A percentile compares a stretch with the other conserved stretches of the same genome.
Conservation (phyloP, 2,888 invertebrate species). For the Allygus modestus region DNA sequence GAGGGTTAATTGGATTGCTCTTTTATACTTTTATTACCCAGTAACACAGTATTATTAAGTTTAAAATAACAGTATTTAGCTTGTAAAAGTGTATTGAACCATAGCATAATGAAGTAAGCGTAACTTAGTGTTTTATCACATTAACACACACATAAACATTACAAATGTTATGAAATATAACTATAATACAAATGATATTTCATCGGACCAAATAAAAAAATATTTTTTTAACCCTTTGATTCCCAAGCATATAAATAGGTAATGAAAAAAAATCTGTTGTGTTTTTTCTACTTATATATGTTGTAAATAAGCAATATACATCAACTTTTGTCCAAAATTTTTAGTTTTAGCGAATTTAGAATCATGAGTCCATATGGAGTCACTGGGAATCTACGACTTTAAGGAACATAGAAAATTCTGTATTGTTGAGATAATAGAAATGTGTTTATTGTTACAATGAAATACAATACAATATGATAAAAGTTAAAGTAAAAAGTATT, state of each 20-base stretch:
- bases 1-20: too few species aligned
- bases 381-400: background rate
- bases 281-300: background rate
- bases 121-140: too few species aligned
- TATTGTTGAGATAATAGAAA: background rate
- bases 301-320: slow-evolving; percentile 1
- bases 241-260: background rate
- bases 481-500: background rate
- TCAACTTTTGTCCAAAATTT: background rate
- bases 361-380: background rate
- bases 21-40: too few species aligned
- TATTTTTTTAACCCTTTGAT: background rate
- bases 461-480: background rate
- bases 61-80: too few species aligned
- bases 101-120: too few species aligned
- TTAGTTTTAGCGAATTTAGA: background rate
- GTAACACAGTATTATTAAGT: too few species aligned
- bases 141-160: too few species aligned
- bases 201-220: too few species aligned
- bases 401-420: background rate
- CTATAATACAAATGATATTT: too few species aligned
- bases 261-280: background rate
- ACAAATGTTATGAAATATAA: too few species aligned
- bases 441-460: background rate
- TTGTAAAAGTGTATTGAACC: too few species aligned